Evolutionary conservation across 2,797 vertebrate species (phyloP).

Genomic region (Chaunax sp.): DNA sequence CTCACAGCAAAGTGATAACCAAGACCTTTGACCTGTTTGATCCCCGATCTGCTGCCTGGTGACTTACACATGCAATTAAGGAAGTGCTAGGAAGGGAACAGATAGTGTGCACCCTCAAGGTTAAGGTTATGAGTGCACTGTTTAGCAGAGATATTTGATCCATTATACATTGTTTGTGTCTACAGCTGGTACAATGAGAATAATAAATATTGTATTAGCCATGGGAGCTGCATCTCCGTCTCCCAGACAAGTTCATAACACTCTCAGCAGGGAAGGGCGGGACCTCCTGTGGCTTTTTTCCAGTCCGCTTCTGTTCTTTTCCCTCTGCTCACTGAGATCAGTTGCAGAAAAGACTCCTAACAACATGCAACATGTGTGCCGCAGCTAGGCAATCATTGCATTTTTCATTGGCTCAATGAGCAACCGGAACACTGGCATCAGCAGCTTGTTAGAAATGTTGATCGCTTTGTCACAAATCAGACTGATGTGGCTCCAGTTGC

Average conservation of each 20-base stretch:
- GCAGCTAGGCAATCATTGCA: slow-evolving; percentile 42
- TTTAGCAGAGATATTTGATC: slow-evolving; percentile 81
- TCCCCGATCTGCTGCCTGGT: slow-evolving; percentile 37
- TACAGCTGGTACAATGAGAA: slow-evolving; percentile 71
- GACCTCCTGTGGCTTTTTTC: slow-evolving; percentile 73
- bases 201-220: slow-evolving; percentile 82
- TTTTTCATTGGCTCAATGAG: slow-evolving; percentile 66
- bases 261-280: slow-evolving; percentile 75
- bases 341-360: slow-evolving; percentile 46
- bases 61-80: slow-evolving; percentile 55
- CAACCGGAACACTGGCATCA: slow-evolving; percentile 63
- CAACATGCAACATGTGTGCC: slow-evolving; percentile 53
- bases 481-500: slow-evolving; percentile 38
- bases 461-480: slow-evolving; percentile 71
- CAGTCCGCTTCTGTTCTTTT: slow-evolving; percentile 63
- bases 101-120: slow-evolving; percentile 56
- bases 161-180: slow-evolving; percentile 82
- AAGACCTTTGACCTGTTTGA: slow-evolving; percentile 62
- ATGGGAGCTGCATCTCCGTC: slow-evolving; percentile 70
- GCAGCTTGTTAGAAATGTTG: slow-evolving; percentile 61
- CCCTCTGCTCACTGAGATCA: slow-evolving; percentile 60
- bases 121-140: slow-evolving; percentile 68
- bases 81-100: slow-evolving; percentile 54
- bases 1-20: slow-evolving; percentile 32
- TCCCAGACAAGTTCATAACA: slow-evolving; percentile 81